Evolutionary conservation across 2,797 vertebrate genomes (phyloP).

Genomic region (Chromis chromis): DNA sequence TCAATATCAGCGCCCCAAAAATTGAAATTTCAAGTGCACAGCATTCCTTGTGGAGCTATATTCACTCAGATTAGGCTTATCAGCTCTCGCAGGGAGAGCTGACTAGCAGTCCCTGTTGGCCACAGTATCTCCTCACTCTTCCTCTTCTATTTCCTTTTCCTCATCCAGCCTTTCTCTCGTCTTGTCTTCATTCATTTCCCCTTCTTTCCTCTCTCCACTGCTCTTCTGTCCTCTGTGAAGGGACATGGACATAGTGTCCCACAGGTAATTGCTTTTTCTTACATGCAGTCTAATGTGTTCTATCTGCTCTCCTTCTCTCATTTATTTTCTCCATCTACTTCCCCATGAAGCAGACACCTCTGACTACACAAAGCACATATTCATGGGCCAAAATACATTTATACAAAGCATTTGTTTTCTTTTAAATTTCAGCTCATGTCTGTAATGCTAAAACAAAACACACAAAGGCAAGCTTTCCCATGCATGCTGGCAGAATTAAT

Average conservation of each 20-base stretch:
- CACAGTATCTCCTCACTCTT: conserved; percentile 24
- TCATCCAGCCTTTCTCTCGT: not conserved
- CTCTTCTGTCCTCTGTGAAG: conserved; percentile 48
- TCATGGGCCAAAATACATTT: conserved; percentile 17
- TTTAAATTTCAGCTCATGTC: conserved; percentile 1
- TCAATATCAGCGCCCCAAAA: not conserved
- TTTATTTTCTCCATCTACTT: conserved; percentile 18
- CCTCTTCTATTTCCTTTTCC: conserved; percentile 6
- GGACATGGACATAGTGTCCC: conserved; percentile 34
- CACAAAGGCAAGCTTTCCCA: not conserved
- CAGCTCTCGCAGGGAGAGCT: conserved; percentile 41
- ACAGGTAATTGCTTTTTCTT: conserved; percentile 66
- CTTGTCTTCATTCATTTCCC: conserved; percentile 21
- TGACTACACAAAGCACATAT: not conserved
- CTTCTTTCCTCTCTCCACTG: conserved; percentile 27
- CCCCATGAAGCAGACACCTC: conserved; percentile 18
- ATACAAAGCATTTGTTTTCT: conserved; percentile 20
- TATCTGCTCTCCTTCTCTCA: conserved; percentile 23
- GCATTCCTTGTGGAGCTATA: conserved; percentile 28
- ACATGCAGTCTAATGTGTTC: conserved; percentile 41
- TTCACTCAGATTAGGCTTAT: conserved; percentile 54
- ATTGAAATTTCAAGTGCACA: conserved; percentile 29
- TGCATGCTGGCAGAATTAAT: not conserved
- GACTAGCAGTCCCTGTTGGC: conserved; percentile 25
- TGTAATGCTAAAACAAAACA: conserved; percentile 1